Base-by-base conservation (phyloP, 2,113 vertebrate genomes). In the Tragelaphus imberbis region DNA sequence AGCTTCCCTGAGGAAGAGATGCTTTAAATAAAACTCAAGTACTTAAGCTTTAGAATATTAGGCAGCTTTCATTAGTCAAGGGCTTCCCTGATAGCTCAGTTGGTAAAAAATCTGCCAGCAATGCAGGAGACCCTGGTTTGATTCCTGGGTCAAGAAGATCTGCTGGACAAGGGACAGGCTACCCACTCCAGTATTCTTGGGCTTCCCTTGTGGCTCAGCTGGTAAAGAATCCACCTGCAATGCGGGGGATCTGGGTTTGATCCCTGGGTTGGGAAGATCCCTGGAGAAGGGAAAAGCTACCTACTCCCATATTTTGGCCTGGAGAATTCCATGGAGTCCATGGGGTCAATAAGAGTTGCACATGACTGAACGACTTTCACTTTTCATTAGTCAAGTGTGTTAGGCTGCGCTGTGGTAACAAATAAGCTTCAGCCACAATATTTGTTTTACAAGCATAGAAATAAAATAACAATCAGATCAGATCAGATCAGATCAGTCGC, bases 241-340 rank as follows among this genome's bases (percentile, higher is more conserved):
- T 75, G n/a, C 0, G 0, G 19, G n/a, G 12, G 68, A 40, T 10
- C 19, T 12, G 19, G 5, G 17, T 25, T 75, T 0, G 2, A 25
- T 25, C 21, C 19, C 68, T 40, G 68, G 68, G 2, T 40, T 40
- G 36, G 68, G 11, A 75, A 75, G 68, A 75, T 40, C 36, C n/a
- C 68, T 71, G 36, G 68, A 75, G 68, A 75, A 75, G 10, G 68
- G 36, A 40, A 75, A 23, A 36, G 21, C 36, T 40, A 75, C 21
- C 21, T 36, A 40, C 36, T 40, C 3, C 68, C 2, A 0, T 25
- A 40, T 75, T 40, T 21, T 40, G 19, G 68, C 36, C 19, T 75
- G 68, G 36, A 75, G 36, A 40, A 40, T 75, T 23, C n/a, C 36
- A 25, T 2, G 36, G 68, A 71, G 10, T 75, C 68, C 10, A 25